Base-by-base conservation (phyloP, 2,888 invertebrate genomes). In the Copidosoma aretas region DNA sequence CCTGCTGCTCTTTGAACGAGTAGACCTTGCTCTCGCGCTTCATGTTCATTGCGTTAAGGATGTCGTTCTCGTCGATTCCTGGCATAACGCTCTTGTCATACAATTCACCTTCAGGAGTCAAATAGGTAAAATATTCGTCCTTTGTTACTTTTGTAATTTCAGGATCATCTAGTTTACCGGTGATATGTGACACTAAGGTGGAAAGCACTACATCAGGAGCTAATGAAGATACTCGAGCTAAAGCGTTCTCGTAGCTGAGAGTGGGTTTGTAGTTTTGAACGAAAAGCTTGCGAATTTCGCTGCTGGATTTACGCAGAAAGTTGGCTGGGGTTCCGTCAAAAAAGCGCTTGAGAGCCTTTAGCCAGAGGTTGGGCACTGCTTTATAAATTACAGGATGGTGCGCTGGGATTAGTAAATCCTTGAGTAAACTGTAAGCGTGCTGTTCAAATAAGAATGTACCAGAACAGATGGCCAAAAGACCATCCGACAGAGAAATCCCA, bases 1-100 rank as follows among this genome's bases (percentile, higher is more conserved):
- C 98, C 79, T 96, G 87, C 82, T 99, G 98, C 72, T 98, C 98
- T 81, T 96, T 95, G 83, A 95, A 97, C 72, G 96, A 95, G 84
- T 98, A 98, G 1, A 92, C 94, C 85, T 97, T 98, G 83, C 95
- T 98, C 83, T 98, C 98, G 19, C 97, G 88, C 84, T 95, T 96
- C 82, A 98, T 88, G 77, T 98, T 97, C 87, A 89, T 90, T 60
- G 84, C 83, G 71, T 84, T 85, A 19, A 83, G 75, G 61, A 83
- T 82, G 60, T 84, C 84, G 67, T 84, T 84, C 64, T 85, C 86
- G 68, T 86, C 85, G 69, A 84, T 85, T n/a, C 85, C 89, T 21
- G 92, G 91, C 61, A 93, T 84, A 0, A 93, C 90, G 74, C 90
- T 91, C 85, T 94, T 96, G 84, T 98, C 96, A 81, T 92, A 98